A percentile compares a stretch with the other conserved stretches of the same genome.
Evolutionary conservation across 2,888 invertebrate genomes (phyloP).

Genomic region (Chesias legatella): DNA sequence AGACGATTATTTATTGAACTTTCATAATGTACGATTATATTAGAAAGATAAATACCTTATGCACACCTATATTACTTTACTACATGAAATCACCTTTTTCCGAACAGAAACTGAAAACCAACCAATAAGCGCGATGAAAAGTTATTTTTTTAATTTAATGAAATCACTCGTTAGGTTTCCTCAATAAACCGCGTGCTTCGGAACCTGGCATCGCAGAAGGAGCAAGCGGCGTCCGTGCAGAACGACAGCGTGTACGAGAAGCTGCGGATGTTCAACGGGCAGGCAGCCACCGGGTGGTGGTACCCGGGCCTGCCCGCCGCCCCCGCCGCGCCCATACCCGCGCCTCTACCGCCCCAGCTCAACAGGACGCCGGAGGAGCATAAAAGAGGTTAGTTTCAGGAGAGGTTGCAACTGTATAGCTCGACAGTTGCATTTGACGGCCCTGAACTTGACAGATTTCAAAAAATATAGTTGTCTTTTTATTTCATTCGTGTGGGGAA

Average conservation of each 20-base stretch:
- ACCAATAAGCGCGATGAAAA: conserved; percentile 21
- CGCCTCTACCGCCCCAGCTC: conserved; percentile 80
- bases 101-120: no score
- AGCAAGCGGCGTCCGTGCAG: conserved; percentile 90
- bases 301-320: conserved; percentile 89
- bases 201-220: conserved; percentile 97
- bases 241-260: conserved; percentile 97
- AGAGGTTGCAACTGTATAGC: no score
- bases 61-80: no score
- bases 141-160: conserved; percentile 17
- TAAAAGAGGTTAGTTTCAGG: conserved; percentile 86
- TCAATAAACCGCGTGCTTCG: conserved; percentile 98
- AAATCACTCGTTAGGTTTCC: conserved; percentile 86
- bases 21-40: no score
- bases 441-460: no score
- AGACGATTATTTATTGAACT: no score
- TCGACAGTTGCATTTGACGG: no score
- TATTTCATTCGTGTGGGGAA: no score
- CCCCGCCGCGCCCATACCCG: conserved; percentile 87
- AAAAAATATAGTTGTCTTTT: no score
- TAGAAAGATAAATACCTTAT: no score
- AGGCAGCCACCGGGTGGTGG: conserved; percentile 91
- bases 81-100: no score
- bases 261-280: conserved; percentile 96
- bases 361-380: conserved; percentile 84